Evolutionary conservation across 2,888 invertebrate genomes (phyloP).

Genomic region (Petrophora chlorosata): DNA sequence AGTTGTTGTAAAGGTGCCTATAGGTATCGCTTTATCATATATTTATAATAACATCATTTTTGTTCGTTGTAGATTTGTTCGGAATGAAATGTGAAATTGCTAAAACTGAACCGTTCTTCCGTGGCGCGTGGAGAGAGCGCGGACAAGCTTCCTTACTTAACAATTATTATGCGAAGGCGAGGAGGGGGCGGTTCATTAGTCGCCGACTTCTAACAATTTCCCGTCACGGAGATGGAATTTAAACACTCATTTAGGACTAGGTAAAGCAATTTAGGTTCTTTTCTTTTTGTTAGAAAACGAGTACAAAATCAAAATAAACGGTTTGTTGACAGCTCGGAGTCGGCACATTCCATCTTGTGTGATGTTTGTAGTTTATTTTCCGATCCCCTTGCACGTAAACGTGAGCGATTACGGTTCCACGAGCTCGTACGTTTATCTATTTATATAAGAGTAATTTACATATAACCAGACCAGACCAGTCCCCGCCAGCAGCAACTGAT

Average conservation of each 20-base stretch:
- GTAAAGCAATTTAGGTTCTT: slow-evolving; percentile 15
- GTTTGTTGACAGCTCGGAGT: not conserved
- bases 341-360: not conserved
- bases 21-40: no score
- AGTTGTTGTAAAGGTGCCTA: no score
- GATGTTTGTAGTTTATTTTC: no score
- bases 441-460: no score
- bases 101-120: not conserved
- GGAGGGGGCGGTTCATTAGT: not conserved
- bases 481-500: no score
- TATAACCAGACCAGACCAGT: no score
- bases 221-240: slow-evolving; percentile 20
- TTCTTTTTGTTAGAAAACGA: slow-evolving; percentile 7
- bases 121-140: not conserved
- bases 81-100: not conserved
- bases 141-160: no score
- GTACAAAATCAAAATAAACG: slow-evolving; percentile 11
- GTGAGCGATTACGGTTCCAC: no score
- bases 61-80: not conserved
- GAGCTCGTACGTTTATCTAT: no score
- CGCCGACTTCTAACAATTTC: slow-evolving; percentile 11
- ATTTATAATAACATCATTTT: not conserved
- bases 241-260: slow-evolving; percentile 18
- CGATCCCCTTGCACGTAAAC: no score
- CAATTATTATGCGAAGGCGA: no score